phyloP scores from a whole-genome alignment of 2,888 invertebrate species.

The Stenolophus ochropezus region DNA sequence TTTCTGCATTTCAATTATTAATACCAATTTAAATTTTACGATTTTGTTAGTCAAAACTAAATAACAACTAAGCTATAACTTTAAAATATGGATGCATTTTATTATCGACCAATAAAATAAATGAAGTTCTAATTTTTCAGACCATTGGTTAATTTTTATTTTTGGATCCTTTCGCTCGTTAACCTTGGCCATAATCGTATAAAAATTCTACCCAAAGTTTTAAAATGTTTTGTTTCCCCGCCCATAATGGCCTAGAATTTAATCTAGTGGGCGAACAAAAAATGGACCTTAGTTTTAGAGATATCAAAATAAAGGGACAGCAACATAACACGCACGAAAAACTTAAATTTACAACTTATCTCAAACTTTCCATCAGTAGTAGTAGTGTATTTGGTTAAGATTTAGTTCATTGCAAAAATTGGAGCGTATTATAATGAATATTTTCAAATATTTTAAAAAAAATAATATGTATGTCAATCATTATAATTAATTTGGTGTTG shows the following conservation, averaged over 20 bases:
- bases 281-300: not conserved
- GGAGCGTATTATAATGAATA: no score
- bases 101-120: constrained; percentile 29
- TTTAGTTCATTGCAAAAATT: no score
- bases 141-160: constrained; percentile 17
- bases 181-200: constrained; percentile 53
- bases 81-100: constrained; percentile 19
- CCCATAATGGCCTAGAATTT: constrained; percentile 33
- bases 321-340: no score
- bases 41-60: constrained; percentile 8
- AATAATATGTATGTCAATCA: no score
- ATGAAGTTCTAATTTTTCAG: constrained; percentile 38
- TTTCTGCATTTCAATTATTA: not conserved
- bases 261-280: not conserved
- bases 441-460: no score
- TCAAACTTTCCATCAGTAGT: no score
- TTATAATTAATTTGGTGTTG: no score
- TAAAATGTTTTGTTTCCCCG: constrained; percentile 46
- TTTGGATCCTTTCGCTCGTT: constrained; percentile 42
- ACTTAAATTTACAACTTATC: no score
- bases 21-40: not conserved
- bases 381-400: no score
- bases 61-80: constrained; percentile 4
- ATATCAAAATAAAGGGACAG: not conserved
- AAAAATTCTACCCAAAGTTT: constrained; percentile 50